These are phyloP conservation scores for Mormyrus lacerda DNA, from an alignment of 2,113 vertebrate genomes.

Conservation along the genomic window DNA sequence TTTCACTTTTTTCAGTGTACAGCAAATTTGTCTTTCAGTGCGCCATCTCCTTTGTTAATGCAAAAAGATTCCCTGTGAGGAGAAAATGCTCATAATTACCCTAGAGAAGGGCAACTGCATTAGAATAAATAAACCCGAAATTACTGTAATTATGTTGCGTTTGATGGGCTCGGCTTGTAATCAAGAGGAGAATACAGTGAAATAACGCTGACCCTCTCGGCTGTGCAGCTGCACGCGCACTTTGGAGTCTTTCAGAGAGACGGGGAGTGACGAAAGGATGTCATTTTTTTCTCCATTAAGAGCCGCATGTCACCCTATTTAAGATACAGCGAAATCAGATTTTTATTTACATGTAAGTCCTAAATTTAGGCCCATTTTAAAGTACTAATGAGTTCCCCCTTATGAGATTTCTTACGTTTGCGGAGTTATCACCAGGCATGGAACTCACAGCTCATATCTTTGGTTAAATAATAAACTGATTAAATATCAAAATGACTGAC, in stretches of 20 bases:
- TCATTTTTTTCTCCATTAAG: slow-evolving; percentile 63
- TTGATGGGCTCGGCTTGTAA: slow-evolving; percentile 99
- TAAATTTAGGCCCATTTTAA: slow-evolving; percentile 63
- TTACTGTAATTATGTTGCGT: slow-evolving; percentile 99
- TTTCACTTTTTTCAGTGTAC: slow-evolving; percentile 80
- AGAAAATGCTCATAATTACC: slow-evolving; percentile 99
- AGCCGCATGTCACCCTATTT: slow-evolving; percentile 79
- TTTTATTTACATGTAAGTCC: slow-evolving; percentile 40
- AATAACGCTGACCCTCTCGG: slow-evolving; percentile 99
- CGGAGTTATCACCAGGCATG: neutral
- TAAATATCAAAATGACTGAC: slow-evolving; percentile 37
- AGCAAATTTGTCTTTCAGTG: slow-evolving; percentile 97
- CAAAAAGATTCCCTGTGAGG: slow-evolving; percentile 97
- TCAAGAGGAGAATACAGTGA: slow-evolving; percentile 99
- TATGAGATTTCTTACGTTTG: neutral
- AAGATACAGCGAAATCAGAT: slow-evolving; percentile 69
- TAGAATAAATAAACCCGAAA: slow-evolving; percentile 99
- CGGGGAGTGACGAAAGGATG: slow-evolving; percentile 38
- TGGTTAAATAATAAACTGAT: slow-evolving; percentile 16
- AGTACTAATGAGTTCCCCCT: neutral
- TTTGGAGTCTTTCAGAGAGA: slow-evolving; percentile 76
- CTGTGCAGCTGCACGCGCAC: slow-evolving; percentile 92
- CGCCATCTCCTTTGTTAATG: slow-evolving; percentile 98
- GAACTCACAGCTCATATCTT: neutral
- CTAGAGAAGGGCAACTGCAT: slow-evolving; percentile 99